Base-by-base conservation (phyloP, 1,140 invertebrate genomes). In the Glossosoma conforme region DNA sequence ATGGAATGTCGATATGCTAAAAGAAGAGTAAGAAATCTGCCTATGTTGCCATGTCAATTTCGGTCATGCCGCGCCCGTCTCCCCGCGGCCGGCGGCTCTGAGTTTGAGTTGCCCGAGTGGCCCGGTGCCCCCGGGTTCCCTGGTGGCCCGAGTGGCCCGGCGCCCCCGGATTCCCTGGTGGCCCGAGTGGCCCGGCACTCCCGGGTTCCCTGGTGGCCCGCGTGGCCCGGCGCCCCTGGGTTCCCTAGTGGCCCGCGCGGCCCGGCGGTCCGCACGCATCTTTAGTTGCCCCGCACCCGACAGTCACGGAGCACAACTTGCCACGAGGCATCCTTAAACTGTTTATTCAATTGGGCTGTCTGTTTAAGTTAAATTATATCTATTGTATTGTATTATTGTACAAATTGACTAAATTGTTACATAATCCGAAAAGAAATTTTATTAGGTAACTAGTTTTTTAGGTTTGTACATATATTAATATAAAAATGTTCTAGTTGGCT, bases 381-480 rank as follows among this genome's bases (percentile, higher is more conserved):
- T 57, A 44, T 54, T 54, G 44, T 51, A 33, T 44, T 44, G 43
- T 49, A 33, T 52, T 37, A 54, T 58, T 58, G 51, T 58, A 53
- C 54, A 56, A 54, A 56, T 33, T 46, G 47, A 58, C 44, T 37
- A 54, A 58, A 58, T 58, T 58, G 56, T 58, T 58, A 58, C 45
- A 51, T 58, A 58, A 44, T 58, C 35, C 47, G 45, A 48, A 45
- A 44, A 44, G 36, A 51, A 40, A 48, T 47, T 58, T 52, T 45
- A 58, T 58, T 54, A 58, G 56, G 50, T 52, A 43, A 47, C 35
- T 58, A 58, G 56, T 42, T 47, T 58, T 45, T 54, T 58, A 58
- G 56, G 56, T 58, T 58, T 58, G 56, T 58, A 58, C 47, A 58
- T 58, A 58, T 52, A 58, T 58, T 54, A 58, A 46, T 54, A 46